phyloP scores from a whole-genome alignment of 2,888 invertebrate genomes.

The Carterocephalus palaemon region DNA sequence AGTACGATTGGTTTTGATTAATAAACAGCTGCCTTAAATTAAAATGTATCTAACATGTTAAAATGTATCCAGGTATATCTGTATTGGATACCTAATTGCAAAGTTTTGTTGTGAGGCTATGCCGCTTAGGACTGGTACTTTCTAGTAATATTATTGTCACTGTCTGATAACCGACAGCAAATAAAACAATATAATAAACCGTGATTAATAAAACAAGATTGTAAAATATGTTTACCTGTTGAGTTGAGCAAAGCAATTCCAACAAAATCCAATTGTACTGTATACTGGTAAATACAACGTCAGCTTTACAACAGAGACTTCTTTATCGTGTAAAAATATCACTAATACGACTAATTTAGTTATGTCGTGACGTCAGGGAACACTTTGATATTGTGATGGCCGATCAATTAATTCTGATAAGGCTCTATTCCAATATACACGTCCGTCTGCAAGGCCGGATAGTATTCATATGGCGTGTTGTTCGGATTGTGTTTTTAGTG shows the following conservation, averaged over 20 bases:
- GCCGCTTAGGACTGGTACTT: too few species aligned
- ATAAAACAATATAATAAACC: not conserved
- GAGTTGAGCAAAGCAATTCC: constrained; percentile 4
- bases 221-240: constrained; percentile 12
- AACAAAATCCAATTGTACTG: constrained; percentile 14
- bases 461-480: constrained; percentile 7
- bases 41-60: too few species aligned
- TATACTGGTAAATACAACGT: constrained; percentile 4
- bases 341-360: not conserved
- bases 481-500: constrained; percentile 5
- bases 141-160: too few species aligned
- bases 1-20: too few species aligned
- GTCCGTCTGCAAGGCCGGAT: constrained; percentile 7
- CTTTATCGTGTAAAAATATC: constrained; percentile 7
- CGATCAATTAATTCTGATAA: constrained; percentile 8
- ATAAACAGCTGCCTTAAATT: too few species aligned
- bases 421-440: constrained; percentile 6
- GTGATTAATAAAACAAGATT: constrained; percentile 2
- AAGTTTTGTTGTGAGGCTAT: too few species aligned
- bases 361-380: not conserved
- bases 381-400: constrained; percentile 1
- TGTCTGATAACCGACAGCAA: not conserved
- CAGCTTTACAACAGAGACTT: not conserved
- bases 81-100: too few species aligned
- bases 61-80: too few species aligned